These are phyloP conservation scores for Podarcis muralis DNA, from an alignment of 2,113 vertebrate species.

Conservation along the genomic window DNA sequence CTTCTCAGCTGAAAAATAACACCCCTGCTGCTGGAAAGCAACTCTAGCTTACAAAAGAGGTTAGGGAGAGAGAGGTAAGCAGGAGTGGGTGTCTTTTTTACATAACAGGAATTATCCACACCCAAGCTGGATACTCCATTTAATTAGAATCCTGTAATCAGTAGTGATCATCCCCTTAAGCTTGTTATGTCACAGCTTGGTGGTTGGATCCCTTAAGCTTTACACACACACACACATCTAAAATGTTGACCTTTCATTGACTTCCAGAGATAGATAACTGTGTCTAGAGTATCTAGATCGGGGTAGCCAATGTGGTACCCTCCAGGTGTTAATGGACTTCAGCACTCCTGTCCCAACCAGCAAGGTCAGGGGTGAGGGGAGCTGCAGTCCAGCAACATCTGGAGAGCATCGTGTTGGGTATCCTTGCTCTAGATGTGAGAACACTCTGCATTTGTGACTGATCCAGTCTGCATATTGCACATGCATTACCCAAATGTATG, in stretches of 20 bases:
- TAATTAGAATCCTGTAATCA: conserved; percentile 63
- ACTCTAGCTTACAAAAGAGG: neutral
- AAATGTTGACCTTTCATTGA: neutral
- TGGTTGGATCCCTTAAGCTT: conserved; percentile 36
- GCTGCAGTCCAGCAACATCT: too few relatives aligned
- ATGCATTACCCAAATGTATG: neutral
- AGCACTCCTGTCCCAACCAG: too few relatives aligned
- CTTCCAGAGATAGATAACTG: neutral
- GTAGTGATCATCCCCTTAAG: conserved; percentile 62
- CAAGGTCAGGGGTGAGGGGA: too few relatives aligned
- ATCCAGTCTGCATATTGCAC: neutral
- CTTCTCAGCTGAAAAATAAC: neutral
- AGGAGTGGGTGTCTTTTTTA: neutral
- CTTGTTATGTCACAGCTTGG: conserved; percentile 70
- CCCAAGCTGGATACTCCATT: conserved; percentile 56
- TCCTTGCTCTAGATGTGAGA: neutral
- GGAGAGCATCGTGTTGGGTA: too few relatives aligned
- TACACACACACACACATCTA: neutral
- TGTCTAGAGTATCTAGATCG: too few relatives aligned
- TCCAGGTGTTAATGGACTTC: too few relatives aligned
- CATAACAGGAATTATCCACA: conserved; percentile 49
- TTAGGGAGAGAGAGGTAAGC: neutral
- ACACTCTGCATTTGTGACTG: neutral
- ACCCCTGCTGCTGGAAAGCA: neutral
- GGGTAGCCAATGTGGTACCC: too few relatives aligned